phyloP scores from a whole-genome alignment of 1,140 invertebrate species.

The Drosophila kikkawai region DNA sequence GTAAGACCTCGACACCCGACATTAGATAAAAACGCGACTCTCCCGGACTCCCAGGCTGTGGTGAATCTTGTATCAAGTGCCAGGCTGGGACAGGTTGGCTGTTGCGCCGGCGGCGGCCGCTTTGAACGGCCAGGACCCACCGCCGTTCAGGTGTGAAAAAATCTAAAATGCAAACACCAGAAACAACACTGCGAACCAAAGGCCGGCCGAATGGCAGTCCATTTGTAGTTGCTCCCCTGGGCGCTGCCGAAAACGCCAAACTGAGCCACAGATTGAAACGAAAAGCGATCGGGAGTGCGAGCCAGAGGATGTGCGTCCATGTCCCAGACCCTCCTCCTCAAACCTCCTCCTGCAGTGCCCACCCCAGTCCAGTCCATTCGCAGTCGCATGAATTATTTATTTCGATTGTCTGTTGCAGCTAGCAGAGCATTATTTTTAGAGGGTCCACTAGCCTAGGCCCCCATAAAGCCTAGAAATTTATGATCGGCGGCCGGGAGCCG shows the following conservation, averaged over 20 bases:
- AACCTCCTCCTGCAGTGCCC: neutral
- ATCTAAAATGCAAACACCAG: slow-evolving; percentile 82
- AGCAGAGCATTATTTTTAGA: slow-evolving; percentile 59
- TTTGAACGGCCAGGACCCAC: slow-evolving; percentile 73
- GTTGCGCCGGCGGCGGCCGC: slow-evolving; percentile 68
- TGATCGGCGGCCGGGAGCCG: slow-evolving; percentile 60
- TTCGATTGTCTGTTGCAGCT: slow-evolving; percentile 68
- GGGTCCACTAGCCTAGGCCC: neutral
- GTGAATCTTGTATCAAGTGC: slow-evolving; percentile 62
- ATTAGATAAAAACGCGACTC: slow-evolving; percentile 76
- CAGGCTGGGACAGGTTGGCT: slow-evolving; percentile 69
- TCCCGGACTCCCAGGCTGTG: slow-evolving; percentile 1
- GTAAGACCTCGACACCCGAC: slow-evolving; percentile 61
- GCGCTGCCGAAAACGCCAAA: slow-evolving; percentile 62
- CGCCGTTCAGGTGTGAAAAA: slow-evolving; percentile 78
- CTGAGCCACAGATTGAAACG: slow-evolving; percentile 38
- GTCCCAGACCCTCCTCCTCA: slow-evolving; percentile 28
- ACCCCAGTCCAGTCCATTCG: slow-evolving; percentile 7
- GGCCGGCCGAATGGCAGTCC: slow-evolving; percentile 41
- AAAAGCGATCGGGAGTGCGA: slow-evolving; percentile 34
- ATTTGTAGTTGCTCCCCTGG: slow-evolving; percentile 78
- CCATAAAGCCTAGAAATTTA: slow-evolving; percentile 58
- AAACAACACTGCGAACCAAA: slow-evolving; percentile 22
- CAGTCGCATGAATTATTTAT: slow-evolving; percentile 81
- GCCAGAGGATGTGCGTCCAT: slow-evolving; percentile 47